Conservation (phyloP, 2,113 vertebrate species). For the Bambusicola thoracicus region DNA sequence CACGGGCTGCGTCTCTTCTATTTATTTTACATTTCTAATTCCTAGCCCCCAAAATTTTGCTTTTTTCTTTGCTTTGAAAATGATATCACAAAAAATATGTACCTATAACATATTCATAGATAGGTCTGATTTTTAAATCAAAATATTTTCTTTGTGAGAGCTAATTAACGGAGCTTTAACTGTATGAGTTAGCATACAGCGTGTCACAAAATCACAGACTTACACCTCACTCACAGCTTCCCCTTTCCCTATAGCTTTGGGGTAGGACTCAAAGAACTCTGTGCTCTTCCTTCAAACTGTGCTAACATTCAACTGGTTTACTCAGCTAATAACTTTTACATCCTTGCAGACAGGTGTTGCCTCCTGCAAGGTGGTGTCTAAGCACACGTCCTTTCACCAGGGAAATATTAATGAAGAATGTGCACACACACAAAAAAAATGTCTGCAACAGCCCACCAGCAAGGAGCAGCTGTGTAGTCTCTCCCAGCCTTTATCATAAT, state of each 20-base stretch:
- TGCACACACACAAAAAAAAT: rapidly evolving
- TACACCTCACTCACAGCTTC: neutral
- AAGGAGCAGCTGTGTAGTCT: neutral
- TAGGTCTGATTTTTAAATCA: neutral
- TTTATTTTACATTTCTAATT: neutral
- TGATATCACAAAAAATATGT: neutral
- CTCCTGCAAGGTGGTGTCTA: neutral
- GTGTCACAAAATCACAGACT: neutral
- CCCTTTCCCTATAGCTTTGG: rapidly evolving
- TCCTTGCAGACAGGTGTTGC: neutral
- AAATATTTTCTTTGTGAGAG: neutral
- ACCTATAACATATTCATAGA: neutral
- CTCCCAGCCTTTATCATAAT: neutral
- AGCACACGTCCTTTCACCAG: neutral
- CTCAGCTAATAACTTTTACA: neutral
- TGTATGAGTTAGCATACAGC: neutral
- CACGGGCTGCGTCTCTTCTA: neutral
- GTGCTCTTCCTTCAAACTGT: neutral
- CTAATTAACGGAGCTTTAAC: neutral
- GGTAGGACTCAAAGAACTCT: neutral
- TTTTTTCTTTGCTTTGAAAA: neutral
- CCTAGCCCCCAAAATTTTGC: neutral
- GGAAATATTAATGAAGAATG: slow-evolving; percentile 9
- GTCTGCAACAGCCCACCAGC: slow-evolving; percentile 10
- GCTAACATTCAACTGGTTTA: neutral